A percentile compares a stretch with the other conserved stretches of the same genome.
Evolutionary conservation across 2,888 invertebrate genomes (phyloP).

Genomic region (Catocala sponsa): DNA sequence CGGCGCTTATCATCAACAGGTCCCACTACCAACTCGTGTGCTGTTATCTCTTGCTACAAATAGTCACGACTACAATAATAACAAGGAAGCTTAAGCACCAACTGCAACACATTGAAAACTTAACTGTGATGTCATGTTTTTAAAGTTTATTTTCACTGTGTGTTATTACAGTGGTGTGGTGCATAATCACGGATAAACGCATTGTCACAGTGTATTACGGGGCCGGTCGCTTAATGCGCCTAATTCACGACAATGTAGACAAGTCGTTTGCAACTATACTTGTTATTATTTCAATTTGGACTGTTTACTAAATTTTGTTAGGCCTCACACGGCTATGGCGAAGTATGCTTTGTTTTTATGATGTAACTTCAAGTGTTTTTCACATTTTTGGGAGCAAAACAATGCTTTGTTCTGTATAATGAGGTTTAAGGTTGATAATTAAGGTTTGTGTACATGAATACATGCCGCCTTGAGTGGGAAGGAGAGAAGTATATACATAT

Average conservation of each 20-base stretch:
- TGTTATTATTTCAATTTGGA: constrained; percentile 68
- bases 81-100: constrained; percentile 58
- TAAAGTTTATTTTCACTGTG: constrained; percentile 44
- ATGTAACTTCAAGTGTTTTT: constrained; percentile 45
- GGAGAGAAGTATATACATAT: neutral
- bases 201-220: constrained; percentile 83
- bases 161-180: constrained; percentile 50
- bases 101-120: constrained; percentile 33
- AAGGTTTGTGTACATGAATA: constrained; percentile 11
- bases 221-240: constrained; percentile 80
- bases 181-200: constrained; percentile 81
- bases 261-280: constrained; percentile 68
- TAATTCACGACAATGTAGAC: constrained; percentile 85
- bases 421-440: constrained; percentile 29
- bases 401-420: constrained; percentile 41
- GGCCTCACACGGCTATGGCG: constrained; percentile 18
- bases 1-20: constrained; percentile 87
- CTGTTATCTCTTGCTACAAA: constrained; percentile 87
- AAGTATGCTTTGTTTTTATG: constrained; percentile 33
- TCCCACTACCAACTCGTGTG: constrained; percentile 81
- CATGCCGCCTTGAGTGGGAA: no score
- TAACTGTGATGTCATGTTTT: constrained; percentile 32
- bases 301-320: constrained; percentile 49
- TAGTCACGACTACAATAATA: constrained; percentile 64
- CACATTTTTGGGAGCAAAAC: constrained; percentile 34